Conservation (phyloP, 2,888 invertebrate genomes). For the Polyommatus icarus region DNA sequence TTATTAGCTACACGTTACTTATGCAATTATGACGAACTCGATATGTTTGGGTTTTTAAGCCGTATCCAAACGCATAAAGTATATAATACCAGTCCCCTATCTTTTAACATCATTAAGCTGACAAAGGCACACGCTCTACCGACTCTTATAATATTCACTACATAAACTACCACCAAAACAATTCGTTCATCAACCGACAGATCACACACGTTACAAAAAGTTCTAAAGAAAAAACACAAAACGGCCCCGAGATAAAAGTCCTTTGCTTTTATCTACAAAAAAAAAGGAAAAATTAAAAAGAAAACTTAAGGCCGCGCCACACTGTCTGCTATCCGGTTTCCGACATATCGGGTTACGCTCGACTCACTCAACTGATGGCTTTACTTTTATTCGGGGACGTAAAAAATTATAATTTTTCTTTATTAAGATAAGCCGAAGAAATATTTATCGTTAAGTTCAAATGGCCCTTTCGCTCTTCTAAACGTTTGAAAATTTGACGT, state of each 20-base stretch:
- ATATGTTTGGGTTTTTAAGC: constrained; percentile 1
- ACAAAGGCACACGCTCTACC: constrained; percentile 49
- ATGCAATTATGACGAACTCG: not conserved
- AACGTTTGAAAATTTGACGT: not conserved
- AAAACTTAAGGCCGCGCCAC: constrained; percentile 76
- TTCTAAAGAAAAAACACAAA: constrained; percentile 50
- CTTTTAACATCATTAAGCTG: constrained; percentile 39
- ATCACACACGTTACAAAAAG: constrained; percentile 71
- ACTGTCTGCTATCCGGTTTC: constrained; percentile 80
- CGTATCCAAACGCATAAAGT: constrained; percentile 14
- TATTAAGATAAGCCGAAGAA: constrained; percentile 62
- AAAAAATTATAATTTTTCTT: constrained; percentile 65
- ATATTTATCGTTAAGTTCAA: constrained; percentile 45
- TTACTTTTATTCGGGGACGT: constrained; percentile 63
- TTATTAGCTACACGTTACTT: not conserved
- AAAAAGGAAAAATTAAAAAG: constrained; percentile 63
- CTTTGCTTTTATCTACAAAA: constrained; percentile 63
- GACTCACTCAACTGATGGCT: constrained; percentile 61
- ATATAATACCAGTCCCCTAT: constrained; percentile 20
- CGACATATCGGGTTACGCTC: constrained; percentile 69
- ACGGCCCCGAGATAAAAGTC: constrained; percentile 62
- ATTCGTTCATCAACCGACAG: constrained; percentile 59
- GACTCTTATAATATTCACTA: constrained; percentile 45
- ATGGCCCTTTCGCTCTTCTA: constrained; percentile 14
- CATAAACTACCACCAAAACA: constrained; percentile 56